phyloP scores from a whole-genome alignment of 2,113 vertebrate genomes.

The Scopus umbretta region DNA sequence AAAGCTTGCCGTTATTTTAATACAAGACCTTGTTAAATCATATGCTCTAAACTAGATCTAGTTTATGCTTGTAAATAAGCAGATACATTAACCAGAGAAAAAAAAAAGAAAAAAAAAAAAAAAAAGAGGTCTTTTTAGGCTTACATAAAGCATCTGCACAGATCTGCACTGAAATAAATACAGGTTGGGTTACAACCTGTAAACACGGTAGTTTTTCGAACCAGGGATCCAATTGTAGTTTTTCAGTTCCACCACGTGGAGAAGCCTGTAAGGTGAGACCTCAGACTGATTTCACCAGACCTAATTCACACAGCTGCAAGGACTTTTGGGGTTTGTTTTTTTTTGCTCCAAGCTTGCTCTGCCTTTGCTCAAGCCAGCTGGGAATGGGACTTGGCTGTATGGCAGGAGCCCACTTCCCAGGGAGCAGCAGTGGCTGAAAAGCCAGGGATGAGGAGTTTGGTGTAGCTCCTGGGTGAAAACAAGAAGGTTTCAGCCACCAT shows the following conservation, averaged over 20 bases:
- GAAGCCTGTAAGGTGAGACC: background rate
- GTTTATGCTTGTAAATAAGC: background rate
- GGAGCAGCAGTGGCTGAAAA: background rate
- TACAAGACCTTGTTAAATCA: background rate
- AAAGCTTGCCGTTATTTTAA: background rate
- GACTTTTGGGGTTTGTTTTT: background rate
- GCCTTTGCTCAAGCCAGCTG: background rate
- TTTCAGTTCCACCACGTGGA: background rate
- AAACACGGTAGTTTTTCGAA: background rate
- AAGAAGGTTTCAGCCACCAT: background rate
- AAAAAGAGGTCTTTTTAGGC: background rate
- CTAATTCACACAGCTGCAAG: background rate
- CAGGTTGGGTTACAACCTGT: background rate
- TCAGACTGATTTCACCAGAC: background rate
- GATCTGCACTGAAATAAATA: background rate
- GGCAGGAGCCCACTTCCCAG: background rate
- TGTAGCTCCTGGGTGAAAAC: background rate
- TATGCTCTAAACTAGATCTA: background rate
- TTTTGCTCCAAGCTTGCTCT: background rate
- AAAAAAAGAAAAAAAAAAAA: background rate
- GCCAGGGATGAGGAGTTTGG: background rate
- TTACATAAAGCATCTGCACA: background rate
- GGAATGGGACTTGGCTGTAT: background rate
- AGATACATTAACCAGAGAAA: background rate
- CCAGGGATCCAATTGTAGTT: fast-evolving